Evolutionary conservation across 2,113 vertebrate species (phyloP).

Genomic region (Bambusicola thoracicus): DNA sequence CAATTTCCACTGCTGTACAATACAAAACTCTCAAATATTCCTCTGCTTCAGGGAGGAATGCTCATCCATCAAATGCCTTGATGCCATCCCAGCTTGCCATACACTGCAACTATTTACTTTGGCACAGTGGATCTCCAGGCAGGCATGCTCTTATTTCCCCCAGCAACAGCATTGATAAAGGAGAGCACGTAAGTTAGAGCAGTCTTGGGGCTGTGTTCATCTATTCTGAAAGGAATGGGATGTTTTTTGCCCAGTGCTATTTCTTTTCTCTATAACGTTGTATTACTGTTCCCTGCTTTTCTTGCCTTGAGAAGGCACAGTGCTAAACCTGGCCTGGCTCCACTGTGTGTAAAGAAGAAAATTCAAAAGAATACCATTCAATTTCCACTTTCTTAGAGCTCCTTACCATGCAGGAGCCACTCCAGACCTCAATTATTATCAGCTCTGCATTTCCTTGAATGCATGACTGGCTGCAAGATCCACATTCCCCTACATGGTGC

Average conservation of each 20-base stretch:
- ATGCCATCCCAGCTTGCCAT: constrained; percentile 15
- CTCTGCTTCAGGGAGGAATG: background rate
- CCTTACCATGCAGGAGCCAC: background rate
- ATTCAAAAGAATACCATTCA: background rate
- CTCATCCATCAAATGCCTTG: constrained; percentile 15
- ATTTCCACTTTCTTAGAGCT: background rate
- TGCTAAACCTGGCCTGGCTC: background rate
- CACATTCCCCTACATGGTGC: background rate
- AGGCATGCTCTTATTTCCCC: background rate
- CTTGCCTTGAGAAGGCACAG: background rate
- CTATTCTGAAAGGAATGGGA: background rate
- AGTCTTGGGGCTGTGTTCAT: background rate
- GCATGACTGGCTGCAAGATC: background rate
- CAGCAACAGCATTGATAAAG: background rate
- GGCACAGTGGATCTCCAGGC: background rate
- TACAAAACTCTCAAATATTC: background rate
- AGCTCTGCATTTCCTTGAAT: background rate
- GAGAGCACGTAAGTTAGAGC: background rate
- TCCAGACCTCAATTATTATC: background rate
- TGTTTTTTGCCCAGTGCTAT: background rate
- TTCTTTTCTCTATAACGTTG: background rate
- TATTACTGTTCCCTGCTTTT: background rate
- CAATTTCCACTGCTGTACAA: background rate
- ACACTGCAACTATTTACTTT: background rate
- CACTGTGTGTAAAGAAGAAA: background rate